Conservation (phyloP, 2,888 invertebrate genomes). For the Ormyrus thymus region DNA sequence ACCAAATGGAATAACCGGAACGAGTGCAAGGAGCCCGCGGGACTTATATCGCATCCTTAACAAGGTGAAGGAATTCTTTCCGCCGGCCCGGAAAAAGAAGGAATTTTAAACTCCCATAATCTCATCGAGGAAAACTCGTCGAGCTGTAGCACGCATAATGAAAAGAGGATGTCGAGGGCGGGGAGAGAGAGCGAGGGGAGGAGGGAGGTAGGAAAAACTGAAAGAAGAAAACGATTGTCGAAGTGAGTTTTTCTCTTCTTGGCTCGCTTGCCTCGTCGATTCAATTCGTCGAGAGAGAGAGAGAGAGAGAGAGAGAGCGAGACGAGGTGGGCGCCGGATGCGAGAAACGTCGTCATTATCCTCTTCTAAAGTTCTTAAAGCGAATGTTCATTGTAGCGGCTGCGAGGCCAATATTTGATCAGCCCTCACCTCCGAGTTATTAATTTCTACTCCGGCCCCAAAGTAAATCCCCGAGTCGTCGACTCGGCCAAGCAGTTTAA, state of each 20-base stretch:
- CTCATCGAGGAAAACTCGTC: constrained; percentile 36
- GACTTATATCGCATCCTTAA: constrained; percentile 33
- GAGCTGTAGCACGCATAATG: constrained; percentile 26
- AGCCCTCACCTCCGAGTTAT: too few species aligned
- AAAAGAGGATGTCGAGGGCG: constrained; percentile 19
- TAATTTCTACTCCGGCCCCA: too few species aligned
- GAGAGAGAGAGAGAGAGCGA: too few species aligned
- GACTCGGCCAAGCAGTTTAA: too few species aligned
- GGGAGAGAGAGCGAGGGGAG: not conserved
- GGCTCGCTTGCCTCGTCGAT: too few species aligned
- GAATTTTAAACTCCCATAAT: constrained; percentile 47
- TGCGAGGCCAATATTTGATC: too few species aligned
- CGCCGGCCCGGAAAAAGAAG: not conserved
- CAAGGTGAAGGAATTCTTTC: constrained; percentile 18
- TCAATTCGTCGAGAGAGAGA: too few species aligned
- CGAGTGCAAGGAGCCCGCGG: not conserved
- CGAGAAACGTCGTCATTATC: too few species aligned
- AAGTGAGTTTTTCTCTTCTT: not conserved
- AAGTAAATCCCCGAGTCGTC: too few species aligned
- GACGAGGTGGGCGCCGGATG: too few species aligned
- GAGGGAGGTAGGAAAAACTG: not conserved
- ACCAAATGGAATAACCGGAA: constrained; percentile 13
- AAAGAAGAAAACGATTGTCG: constrained; percentile 1
- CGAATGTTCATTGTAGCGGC: too few species aligned
- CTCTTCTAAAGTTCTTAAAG: too few species aligned